Base-by-base conservation (phyloP, 2,113 vertebrate species). In the Silurus meridionalis region DNA sequence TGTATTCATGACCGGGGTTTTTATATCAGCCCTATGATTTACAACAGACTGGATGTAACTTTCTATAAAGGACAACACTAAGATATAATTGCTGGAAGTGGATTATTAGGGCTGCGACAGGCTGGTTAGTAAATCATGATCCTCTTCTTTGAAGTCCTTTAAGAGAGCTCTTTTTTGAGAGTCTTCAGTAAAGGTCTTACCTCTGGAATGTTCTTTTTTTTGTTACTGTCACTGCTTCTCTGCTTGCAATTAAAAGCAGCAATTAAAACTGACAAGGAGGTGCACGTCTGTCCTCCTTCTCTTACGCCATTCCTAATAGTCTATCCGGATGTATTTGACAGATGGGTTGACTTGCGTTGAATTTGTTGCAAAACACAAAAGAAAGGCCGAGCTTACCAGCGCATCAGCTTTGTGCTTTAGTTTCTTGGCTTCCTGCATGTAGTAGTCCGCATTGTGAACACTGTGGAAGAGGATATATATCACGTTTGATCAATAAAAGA, bases 321-420 rank as follows among this genome's bases (percentile, higher is more conserved):
- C 60, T 50, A 28, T 48, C 55, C 55, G 61, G n/a, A 72, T 28
- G 52, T 71, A 55, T 67, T 67, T 50, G 75, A 85, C 52, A 69
- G 19, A 53, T 23, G 46, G 4, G 15, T 19, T 14, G 11, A 77
- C 55, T 9, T 9, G 13, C 55, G 55, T 57, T 9, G 14, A 71
- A 60, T 46, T 72, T 64, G 48, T 57, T n/a, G 10, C 0, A 13
- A 58, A 25, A 23, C 17, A 6, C 3, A 67, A 37, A 21, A 80
- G 63, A 25, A 58, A 46, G 11, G 25, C 23, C 96, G 8, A 57
- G 96, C 98, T 92, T 89, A 98, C 98, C 95, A 96, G 97, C 61
- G 95, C 94, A 85, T 99, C 98, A 55, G 98, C 98, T 94, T 96
- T 98, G 93, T 97, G 96, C 95, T 99, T 99, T 90, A 99, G 91